Percentiles rank a stretch among this genome's conserved stretches.
Evolutionary conservation across 2,113 vertebrate genomes (phyloP).

Genomic region (Hydrolagus affinis): DNA sequence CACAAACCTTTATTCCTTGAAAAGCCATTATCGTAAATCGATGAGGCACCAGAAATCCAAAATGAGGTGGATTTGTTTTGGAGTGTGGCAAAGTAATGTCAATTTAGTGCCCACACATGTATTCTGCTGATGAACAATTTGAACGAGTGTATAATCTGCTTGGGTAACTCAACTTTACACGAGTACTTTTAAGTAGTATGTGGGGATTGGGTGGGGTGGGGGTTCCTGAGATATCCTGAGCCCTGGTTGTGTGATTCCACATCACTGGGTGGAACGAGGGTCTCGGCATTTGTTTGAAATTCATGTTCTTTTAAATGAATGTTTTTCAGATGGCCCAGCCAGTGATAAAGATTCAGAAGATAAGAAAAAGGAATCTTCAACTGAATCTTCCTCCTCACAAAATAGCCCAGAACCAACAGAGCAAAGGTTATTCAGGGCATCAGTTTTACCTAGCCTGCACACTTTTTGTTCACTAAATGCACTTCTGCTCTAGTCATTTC

Average conservation of each 20-base stretch:
- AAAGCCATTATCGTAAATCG: no score
- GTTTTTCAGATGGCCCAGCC: conserved; percentile 47
- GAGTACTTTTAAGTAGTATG: neutral
- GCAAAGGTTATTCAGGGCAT: conserved; percentile 56
- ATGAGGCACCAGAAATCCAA: no score
- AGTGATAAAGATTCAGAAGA: conserved; percentile 67
- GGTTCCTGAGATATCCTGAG: neutral
- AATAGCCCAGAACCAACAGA: conserved; percentile 59
- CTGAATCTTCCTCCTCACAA: conserved; percentile 65
- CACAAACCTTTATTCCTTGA: no score
- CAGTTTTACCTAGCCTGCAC: neutral
- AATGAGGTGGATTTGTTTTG: no score
- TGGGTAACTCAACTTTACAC: neutral
- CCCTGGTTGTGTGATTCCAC: neutral
- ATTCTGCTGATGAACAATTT: no score
- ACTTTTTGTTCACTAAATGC: neutral
- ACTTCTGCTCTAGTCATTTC: neutral
- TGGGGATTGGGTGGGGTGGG: no score
- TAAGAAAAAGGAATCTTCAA: conserved; percentile 61
- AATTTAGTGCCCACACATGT: no score
- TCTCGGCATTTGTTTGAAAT: no score
- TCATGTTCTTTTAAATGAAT: conserved; percentile 13
- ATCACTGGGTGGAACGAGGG: neutral
- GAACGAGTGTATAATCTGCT: no score
- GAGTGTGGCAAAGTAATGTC: no score